Percentiles rank a stretch among this genome's conserved stretches.
phyloP scores from a whole-genome alignment of 37 sponge, comb jelly and placozoan genomes.

The Dysidea cf. avara region DNA sequence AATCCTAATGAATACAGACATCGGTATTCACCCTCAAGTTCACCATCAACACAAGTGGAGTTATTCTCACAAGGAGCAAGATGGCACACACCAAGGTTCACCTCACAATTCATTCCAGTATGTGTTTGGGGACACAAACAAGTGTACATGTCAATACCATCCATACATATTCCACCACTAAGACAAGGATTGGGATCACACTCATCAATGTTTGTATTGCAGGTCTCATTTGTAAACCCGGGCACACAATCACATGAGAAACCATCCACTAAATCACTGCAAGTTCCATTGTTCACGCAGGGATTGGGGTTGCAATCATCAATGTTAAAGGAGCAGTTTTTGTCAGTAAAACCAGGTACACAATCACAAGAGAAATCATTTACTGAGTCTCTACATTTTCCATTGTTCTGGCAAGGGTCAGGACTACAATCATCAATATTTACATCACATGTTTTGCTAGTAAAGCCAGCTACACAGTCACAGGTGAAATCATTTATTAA shows the following conservation, averaged over 20 bases:
- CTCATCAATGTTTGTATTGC: too few species aligned
- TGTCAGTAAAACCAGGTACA: conserved; percentile 37
- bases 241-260: too few species aligned
- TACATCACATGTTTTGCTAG: conserved; percentile 12
- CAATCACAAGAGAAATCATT: conserved; percentile 38
- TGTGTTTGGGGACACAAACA: conserved; percentile 17
- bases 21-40: conserved; percentile 5
- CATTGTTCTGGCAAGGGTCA: conserved; percentile 34
- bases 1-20: conserved; percentile 38
- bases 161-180: too few species aligned
- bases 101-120: conserved; percentile 8
- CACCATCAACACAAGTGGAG: conserved; percentile 38
- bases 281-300: too few species aligned
- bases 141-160: too few species aligned
- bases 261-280: too few species aligned
- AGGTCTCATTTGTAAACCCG: too few species aligned
- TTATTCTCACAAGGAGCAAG: conserved; percentile 33
- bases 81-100: conserved; percentile 16
- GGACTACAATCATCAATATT: conserved; percentile 5
- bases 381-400: conserved; percentile 30
- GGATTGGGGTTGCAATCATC: too few species aligned
- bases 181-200: too few species aligned
- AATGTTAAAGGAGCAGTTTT: too few species aligned
- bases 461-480: conserved; percentile 23
- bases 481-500: conserved; percentile 12